These are phyloP conservation scores for Syngnathus typhle DNA, from an alignment of 2,113 vertebrate species.

Conservation along the genomic window DNA sequence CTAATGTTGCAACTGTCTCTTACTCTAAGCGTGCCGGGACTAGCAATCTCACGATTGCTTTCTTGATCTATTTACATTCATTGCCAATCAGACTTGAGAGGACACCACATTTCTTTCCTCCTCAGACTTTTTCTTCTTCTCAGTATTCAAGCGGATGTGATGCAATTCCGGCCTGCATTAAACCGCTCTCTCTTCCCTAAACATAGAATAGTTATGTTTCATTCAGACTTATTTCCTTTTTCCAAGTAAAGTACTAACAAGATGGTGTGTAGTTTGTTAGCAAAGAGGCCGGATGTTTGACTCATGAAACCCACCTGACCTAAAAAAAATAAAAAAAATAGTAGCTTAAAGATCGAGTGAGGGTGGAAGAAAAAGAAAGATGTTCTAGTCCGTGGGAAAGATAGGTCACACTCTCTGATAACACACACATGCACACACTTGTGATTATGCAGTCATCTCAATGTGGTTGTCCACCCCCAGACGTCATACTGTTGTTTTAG, in stretches of 20 bases:
- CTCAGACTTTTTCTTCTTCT: constrained; percentile 1
- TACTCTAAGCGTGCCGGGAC: constrained; percentile 56
- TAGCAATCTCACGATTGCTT: constrained; percentile 33
- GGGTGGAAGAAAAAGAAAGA: constrained; percentile 5
- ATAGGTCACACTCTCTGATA: constrained; percentile 59
- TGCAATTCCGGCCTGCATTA: neutral
- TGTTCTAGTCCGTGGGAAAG: constrained; percentile 39
- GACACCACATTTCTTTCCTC: neutral
- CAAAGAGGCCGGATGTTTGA: neutral
- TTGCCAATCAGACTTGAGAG: constrained; percentile 3
- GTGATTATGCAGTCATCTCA: constrained; percentile 37
- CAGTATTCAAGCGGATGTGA: constrained; percentile 9
- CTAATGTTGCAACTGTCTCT: constrained; percentile 57
- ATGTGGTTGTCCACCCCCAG: neutral
- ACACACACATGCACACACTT: constrained; percentile 10
- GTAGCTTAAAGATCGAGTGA: neutral
- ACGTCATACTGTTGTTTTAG: neutral
- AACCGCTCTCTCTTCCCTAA: constrained; percentile 6
- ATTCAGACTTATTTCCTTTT: neutral
- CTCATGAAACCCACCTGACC: constrained; percentile 3
- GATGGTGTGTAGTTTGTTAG: neutral
- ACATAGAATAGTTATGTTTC: constrained; percentile 1
- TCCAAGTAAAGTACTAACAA: neutral
- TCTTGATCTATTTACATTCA: neutral
- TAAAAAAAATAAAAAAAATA: neutral